phyloP scores from a whole-genome alignment of 1,140 invertebrate genomes.

The Samia ricini region DNA sequence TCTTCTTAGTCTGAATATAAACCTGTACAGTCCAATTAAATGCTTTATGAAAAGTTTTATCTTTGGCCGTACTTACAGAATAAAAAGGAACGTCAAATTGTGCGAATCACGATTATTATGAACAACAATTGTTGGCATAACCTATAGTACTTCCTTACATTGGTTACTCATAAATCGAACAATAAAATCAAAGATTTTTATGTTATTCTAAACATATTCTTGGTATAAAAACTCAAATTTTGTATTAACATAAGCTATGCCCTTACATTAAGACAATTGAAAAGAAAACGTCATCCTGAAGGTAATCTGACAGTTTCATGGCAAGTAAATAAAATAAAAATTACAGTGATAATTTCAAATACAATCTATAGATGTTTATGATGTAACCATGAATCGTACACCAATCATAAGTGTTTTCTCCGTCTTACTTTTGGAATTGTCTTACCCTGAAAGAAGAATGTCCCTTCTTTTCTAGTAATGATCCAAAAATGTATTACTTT shows the following conservation, averaged over 20 bases:
- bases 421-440: slow-evolving; percentile 58
- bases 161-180: no score
- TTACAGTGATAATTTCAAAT: neutral
- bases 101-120: no score
- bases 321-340: neutral
- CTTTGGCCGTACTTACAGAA: no score
- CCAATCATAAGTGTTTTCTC: slow-evolving; percentile 10
- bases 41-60: no score
- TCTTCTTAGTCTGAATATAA: no score
- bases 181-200: no score
- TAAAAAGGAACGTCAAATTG: no score
- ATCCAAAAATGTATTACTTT: slow-evolving; percentile 52
- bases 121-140: no score
- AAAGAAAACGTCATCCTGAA: neutral
- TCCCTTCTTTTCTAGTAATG: slow-evolving; percentile 39
- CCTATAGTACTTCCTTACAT: no score
- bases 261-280: neutral
- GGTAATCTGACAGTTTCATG: neutral
- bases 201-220: no score
- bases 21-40: no score
- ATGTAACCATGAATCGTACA: neutral
- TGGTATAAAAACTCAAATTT: neutral
- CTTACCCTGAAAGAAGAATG: slow-evolving; percentile 48
- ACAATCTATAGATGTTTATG: slow-evolving; percentile 6
- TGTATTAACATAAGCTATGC: neutral